phyloP scores from a whole-genome alignment of 2,113 vertebrate species.

The Mus spicilegus region DNA sequence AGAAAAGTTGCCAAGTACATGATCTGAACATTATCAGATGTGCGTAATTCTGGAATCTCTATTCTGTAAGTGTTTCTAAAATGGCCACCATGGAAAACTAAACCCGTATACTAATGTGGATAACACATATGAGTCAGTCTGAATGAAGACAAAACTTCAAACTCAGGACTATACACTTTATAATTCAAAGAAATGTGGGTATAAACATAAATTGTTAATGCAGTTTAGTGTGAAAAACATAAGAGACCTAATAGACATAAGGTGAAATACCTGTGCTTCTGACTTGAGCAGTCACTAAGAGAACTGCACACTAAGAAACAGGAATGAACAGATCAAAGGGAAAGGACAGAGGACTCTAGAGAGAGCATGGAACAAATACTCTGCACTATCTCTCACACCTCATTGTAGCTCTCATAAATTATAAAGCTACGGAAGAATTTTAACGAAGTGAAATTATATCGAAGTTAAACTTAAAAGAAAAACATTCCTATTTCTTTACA shows the following conservation, averaged over 20 bases:
- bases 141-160: not conserved
- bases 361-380: not conserved
- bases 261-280: not conserved
- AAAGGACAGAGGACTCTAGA: not conserved
- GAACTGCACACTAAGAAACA: not conserved
- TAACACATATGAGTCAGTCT: not conserved
- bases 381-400: not conserved
- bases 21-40: constrained; percentile 28
- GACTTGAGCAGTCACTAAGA: not conserved
- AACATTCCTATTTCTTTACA: not conserved
- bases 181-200: not conserved
- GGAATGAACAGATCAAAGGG: not conserved
- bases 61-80: constrained; percentile 44
- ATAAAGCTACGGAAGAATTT: not conserved
- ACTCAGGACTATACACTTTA: not conserved
- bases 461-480: constrained; percentile 4
- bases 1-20: constrained; percentile 12
- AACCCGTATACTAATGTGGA: not conserved
- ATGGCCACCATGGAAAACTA: not conserved
- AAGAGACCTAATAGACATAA: not conserved
- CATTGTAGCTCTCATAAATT: not conserved
- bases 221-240: not conserved
- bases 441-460: not conserved
- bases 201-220: not conserved
- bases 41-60: not conserved